These are phyloP conservation scores for Petrocephalus sullivani DNA, from an alignment of 2,797 vertebrate species.

Conservation along the genomic window DNA sequence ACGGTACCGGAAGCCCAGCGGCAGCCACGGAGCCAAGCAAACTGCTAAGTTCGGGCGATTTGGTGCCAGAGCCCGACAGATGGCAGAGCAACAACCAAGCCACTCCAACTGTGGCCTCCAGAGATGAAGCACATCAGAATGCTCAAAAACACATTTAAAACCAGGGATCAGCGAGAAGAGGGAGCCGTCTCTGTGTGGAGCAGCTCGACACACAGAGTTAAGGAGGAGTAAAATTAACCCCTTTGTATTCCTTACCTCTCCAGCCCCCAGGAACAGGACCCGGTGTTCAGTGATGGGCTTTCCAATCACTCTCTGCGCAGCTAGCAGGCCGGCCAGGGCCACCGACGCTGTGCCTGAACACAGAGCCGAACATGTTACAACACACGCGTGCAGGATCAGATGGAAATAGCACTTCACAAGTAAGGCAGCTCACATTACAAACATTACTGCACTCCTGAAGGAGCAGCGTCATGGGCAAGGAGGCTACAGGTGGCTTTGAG, in stretches of 20 bases:
- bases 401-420: background rate
- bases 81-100: background rate
- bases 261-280: conserved; percentile 91
- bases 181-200: background rate
- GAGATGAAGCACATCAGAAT: background rate
- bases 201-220: background rate
- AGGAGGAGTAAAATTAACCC: background rate
- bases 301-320: conserved; percentile 72
- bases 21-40: background rate
- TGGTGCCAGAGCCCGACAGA: background rate
- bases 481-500: background rate
- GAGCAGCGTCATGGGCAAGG: background rate
- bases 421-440: background rate
- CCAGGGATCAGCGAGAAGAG: background rate
- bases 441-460: background rate
- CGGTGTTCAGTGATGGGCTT: conserved; percentile 81
- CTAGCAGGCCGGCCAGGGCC: conserved; percentile 85
- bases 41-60: background rate
- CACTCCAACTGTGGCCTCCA: background rate
- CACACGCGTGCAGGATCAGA: background rate
- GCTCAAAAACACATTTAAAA: background rate
- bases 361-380: conserved; percentile 1
- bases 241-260: conserved; percentile 71
- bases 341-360: conserved; percentile 82
- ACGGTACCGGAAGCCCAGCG: background rate